Conservation (phyloP, 2,888 invertebrate genomes). For the Scelioninae gen. 1 region DNA sequence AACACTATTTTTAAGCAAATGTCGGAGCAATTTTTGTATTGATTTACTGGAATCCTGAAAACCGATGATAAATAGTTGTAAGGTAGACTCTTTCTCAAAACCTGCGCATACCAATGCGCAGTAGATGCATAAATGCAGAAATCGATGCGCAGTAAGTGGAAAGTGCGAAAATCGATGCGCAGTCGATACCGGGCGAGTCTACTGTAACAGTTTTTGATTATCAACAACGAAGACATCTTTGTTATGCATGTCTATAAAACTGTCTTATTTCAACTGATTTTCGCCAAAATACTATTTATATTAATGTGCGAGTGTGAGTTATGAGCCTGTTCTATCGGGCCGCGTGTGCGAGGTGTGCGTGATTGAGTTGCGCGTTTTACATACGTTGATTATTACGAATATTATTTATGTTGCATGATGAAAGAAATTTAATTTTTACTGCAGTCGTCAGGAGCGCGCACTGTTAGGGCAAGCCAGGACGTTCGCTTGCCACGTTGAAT, state of each 20-base stretch:
- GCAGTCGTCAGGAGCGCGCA: slow-evolving; percentile 38
- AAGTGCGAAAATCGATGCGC: slow-evolving; percentile 11
- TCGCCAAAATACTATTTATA: slow-evolving; percentile 68
- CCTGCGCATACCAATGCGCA: slow-evolving; percentile 12
- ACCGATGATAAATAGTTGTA: slow-evolving; percentile 7
- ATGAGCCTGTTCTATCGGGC: background rate
- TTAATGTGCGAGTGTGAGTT: slow-evolving; percentile 31
- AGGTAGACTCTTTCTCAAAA: slow-evolving; percentile 5
- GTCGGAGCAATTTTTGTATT: slow-evolving; percentile 18
- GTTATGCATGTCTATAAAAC: slow-evolving; percentile 45
- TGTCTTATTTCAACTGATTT: slow-evolving; percentile 57
- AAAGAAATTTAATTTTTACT: slow-evolving; percentile 68
- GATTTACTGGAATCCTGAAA: background rate
- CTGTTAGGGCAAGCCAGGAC: slow-evolving; percentile 60
- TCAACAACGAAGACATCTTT: slow-evolving; percentile 45
- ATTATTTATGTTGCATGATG: slow-evolving; percentile 72
- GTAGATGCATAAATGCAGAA: no score
- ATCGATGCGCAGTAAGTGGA: background rate
- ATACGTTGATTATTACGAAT: slow-evolving; percentile 70
- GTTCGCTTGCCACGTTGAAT: slow-evolving; percentile 27
- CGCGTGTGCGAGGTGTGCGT: slow-evolving; percentile 31
- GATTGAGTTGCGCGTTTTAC: slow-evolving; percentile 61
- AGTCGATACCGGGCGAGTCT: slow-evolving; percentile 15
- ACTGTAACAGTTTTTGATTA: slow-evolving; percentile 14
- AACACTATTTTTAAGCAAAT: background rate